Evolutionary conservation across 2,888 invertebrate genomes (phyloP).

Genomic region (Melanchra persicariae): DNA sequence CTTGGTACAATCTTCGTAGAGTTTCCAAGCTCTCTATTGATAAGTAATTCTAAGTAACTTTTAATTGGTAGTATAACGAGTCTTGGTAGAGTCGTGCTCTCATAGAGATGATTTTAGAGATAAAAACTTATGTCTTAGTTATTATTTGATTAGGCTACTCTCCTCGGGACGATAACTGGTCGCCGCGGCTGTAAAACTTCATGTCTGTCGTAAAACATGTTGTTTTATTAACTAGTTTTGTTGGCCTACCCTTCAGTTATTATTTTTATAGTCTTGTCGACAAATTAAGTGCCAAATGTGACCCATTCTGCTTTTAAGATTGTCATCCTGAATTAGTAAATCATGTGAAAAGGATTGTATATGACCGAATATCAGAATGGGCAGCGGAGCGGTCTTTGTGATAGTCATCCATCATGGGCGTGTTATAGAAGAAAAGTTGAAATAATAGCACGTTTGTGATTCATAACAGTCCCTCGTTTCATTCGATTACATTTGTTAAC

Average conservation of each 20-base stretch:
- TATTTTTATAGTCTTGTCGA: constrained; percentile 23
- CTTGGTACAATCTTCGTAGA: constrained; percentile 17
- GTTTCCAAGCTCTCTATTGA: constrained; percentile 47
- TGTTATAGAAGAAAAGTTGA: too few species aligned
- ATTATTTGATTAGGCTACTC: constrained; percentile 62
- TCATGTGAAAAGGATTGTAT: too few species aligned
- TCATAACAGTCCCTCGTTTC: too few species aligned
- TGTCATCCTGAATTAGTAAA: neutral
- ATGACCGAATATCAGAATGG: too few species aligned
- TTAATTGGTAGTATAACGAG: constrained; percentile 62
- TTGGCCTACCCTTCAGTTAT: constrained; percentile 37
- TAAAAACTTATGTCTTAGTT: constrained; percentile 62
- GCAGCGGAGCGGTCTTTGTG: too few species aligned
- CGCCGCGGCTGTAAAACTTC: constrained; percentile 57
- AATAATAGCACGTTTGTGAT: too few species aligned
- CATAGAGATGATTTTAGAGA: constrained; percentile 54
- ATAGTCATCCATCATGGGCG: too few species aligned
- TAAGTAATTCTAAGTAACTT: constrained; percentile 63
- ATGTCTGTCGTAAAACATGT: constrained; percentile 64
- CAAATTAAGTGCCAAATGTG: constrained; percentile 34
- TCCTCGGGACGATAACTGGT: constrained; percentile 37
- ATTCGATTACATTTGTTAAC: too few species aligned
- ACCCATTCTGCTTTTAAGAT: neutral
- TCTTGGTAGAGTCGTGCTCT: constrained; percentile 44
- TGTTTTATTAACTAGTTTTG: constrained; percentile 58